Conservation (phyloP, 2,888 invertebrate species). For the Cerceris ruficornis region DNA sequence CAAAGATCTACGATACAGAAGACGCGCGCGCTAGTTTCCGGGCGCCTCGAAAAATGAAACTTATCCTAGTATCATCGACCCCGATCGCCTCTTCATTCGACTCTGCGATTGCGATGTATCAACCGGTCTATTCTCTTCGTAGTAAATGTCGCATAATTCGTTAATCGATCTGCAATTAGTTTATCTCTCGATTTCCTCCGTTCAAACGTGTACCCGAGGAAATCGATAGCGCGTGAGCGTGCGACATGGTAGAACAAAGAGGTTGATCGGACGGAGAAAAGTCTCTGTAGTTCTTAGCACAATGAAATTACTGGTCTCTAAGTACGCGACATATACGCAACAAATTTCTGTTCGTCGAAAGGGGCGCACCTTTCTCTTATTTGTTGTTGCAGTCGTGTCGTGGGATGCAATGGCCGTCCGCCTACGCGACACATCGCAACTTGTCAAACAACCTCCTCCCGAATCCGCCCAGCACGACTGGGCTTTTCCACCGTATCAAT, state of each 20-base stretch:
- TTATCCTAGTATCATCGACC: constrained; percentile 55
- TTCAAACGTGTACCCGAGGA: not conserved
- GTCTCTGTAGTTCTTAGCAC: not conserved
- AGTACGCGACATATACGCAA: not conserved
- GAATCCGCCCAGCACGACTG: constrained; percentile 47
- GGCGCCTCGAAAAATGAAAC: constrained; percentile 37
- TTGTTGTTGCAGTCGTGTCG: constrained; percentile 47
- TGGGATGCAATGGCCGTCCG: constrained; percentile 63
- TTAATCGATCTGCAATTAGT: constrained; percentile 24
- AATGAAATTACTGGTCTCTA: constrained; percentile 10
- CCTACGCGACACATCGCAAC: constrained; percentile 66
- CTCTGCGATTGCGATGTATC: constrained; percentile 49
- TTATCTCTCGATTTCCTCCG: constrained; percentile 3
- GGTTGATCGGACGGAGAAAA: not conserved
- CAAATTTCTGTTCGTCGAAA: constrained; percentile 34
- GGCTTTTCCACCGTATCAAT: constrained; percentile 48
- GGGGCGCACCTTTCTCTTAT: constrained; percentile 67
- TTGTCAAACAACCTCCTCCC: constrained; percentile 63
- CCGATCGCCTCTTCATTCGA: constrained; percentile 51
- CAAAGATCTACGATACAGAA: not conserved
- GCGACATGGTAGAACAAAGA: not conserved
- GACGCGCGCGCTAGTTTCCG: constrained; percentile 40
- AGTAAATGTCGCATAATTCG: constrained; percentile 18
- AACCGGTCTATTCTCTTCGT: constrained; percentile 10
- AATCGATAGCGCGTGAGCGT: not conserved